Evolutionary conservation across 1,140 invertebrate species (phyloP).

Genomic region (Trigoniulus corallinus): DNA sequence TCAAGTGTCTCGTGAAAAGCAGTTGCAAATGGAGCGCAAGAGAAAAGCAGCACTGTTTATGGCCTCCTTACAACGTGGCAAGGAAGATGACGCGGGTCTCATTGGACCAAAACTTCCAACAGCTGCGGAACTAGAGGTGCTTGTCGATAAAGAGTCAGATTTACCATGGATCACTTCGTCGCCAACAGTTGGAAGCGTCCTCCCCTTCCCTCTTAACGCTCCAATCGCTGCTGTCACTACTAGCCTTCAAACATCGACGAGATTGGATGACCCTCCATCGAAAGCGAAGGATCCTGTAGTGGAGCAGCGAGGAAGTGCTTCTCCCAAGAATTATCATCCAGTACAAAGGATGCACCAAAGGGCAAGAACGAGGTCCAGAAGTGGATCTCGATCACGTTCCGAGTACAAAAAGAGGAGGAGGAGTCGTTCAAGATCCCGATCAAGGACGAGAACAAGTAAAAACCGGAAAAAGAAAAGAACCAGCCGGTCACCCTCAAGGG

Average conservation of each 20-base stretch:
- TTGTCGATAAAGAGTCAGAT: constrained; percentile 8
- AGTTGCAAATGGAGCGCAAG: constrained; percentile 51
- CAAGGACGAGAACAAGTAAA: constrained; percentile 2
- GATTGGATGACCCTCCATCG: background rate
- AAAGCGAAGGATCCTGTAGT: background rate
- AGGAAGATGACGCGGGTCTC: constrained; percentile 4
- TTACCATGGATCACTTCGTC: constrained; percentile 1
- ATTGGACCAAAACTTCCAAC: constrained; percentile 11
- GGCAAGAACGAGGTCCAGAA: no score
- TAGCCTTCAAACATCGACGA: background rate
- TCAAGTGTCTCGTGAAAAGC: constrained; percentile 38
- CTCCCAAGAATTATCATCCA: background rate
- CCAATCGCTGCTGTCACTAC: background rate
- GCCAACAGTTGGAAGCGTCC: background rate
- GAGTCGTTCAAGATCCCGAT: background rate
- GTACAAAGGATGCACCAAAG: no score
- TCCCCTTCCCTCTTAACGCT: background rate
- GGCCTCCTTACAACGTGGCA: constrained; percentile 22
- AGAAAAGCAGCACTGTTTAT: constrained; percentile 33
- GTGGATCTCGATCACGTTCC: no score
- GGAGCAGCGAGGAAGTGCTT: background rate
- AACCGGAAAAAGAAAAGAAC: background rate
- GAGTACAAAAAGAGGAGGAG: no score
- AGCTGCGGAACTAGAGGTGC: constrained; percentile 9
- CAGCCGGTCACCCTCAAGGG: background rate